Conservation (phyloP, 2,888 invertebrate species). For the Tenthredo amoena region DNA sequence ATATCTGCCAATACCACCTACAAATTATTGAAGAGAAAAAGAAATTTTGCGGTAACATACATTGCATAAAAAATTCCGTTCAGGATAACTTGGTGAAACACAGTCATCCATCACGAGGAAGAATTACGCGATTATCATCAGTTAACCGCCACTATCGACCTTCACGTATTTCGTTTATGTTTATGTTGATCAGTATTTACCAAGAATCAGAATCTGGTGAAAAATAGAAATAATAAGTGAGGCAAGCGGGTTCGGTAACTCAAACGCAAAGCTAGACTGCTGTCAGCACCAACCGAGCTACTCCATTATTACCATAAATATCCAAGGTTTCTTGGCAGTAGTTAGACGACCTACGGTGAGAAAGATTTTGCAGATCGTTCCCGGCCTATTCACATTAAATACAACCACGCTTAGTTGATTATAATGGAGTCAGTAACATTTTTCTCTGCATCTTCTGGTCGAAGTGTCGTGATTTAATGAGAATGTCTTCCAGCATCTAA, state of each 20-base stretch:
- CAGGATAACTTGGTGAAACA: not conserved
- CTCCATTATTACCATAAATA: constrained; percentile 54
- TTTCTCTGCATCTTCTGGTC: not conserved
- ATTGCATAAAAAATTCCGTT: not conserved
- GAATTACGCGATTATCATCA: not conserved
- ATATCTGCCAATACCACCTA: constrained; percentile 5
- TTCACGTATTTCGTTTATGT: constrained; percentile 27
- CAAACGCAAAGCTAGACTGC: constrained; percentile 46
- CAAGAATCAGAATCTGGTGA: constrained; percentile 42
- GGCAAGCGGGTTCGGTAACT: constrained; percentile 35
- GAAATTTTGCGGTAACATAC: constrained; percentile 2
- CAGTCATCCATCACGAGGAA: constrained; percentile 24
- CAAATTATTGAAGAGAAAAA: not conserved
- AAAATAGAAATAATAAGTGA: constrained; percentile 22
- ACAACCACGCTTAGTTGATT: constrained; percentile 26
- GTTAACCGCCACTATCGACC: not conserved
- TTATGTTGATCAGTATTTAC: constrained; percentile 43
- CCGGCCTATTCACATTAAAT: constrained; percentile 51
- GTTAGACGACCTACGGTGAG: constrained; percentile 48
- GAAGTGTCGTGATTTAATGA: not conserved
- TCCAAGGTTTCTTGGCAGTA: constrained; percentile 48
- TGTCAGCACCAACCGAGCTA: constrained; percentile 49
- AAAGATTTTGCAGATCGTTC: constrained; percentile 53
- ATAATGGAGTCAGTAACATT: constrained; percentile 20
- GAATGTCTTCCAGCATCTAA: not conserved